Conservation (phyloP, 2,888 invertebrate species). For the Gerris lacustris region DNA sequence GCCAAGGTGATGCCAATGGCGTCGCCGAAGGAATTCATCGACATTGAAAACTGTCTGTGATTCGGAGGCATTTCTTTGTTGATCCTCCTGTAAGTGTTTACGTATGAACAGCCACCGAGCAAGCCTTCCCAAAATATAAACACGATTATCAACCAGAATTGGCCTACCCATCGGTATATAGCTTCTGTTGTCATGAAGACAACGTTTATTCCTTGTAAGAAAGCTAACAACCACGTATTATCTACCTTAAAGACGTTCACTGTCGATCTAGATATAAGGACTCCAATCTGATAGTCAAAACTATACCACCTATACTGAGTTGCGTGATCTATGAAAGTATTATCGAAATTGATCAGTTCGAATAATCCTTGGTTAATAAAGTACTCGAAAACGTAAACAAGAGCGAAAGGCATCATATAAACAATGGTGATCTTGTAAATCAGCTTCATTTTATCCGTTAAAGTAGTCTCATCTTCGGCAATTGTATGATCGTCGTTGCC, state of each 20-base stretch:
- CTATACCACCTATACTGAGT: conserved; percentile 72
- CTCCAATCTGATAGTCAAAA: conserved; percentile 70
- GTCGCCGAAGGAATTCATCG: conserved; percentile 61
- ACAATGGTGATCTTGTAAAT: conserved; percentile 40
- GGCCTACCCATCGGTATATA: conserved; percentile 50
- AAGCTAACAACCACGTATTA: conserved; percentile 56
- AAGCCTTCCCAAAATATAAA: conserved; percentile 61
- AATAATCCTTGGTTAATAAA: conserved; percentile 77
- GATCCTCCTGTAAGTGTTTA: conserved; percentile 68
- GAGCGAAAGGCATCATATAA: conserved; percentile 61
- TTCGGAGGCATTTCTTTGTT: conserved; percentile 45
- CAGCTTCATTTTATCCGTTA: conserved; percentile 39
- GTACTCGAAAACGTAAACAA: conserved; percentile 73
- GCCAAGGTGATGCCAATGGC: conserved; percentile 63
- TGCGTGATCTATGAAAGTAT: conserved; percentile 41
- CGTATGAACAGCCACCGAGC: conserved; percentile 61
- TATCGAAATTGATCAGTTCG: conserved; percentile 60
- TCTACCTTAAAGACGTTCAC: conserved; percentile 55
- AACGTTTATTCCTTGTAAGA: conserved; percentile 50
- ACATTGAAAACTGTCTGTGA: conserved; percentile 53
- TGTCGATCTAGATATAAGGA: conserved; percentile 69
- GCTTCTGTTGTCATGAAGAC: conserved; percentile 50
- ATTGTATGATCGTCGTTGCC: not conserved
- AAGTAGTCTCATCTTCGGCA: conserved; percentile 13
- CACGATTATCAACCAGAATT: conserved; percentile 51